phyloP scores from a whole-genome alignment of 2,113 vertebrate genomes.

The Rhodinocichla rosea region DNA sequence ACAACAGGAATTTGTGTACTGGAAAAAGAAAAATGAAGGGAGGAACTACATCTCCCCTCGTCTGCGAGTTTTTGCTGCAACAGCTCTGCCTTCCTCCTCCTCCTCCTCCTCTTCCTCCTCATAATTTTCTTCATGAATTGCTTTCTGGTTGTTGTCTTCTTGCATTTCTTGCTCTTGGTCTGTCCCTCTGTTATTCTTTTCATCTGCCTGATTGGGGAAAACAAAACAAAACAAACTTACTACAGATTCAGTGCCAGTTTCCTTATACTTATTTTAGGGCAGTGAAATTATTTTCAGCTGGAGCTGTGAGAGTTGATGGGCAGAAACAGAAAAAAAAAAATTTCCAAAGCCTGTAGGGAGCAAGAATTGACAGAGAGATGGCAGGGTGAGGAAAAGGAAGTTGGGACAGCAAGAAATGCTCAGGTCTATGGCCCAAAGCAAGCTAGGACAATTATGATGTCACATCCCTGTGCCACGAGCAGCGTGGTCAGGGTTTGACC shows the following conservation, averaged over 20 bases:
- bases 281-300: background rate
- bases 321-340: background rate
- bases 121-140: conserved; percentile 83
- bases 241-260: background rate
- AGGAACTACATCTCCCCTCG: conserved; percentile 87
- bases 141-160: conserved; percentile 61
- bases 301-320: background rate
- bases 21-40: background rate
- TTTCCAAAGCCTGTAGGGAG: background rate
- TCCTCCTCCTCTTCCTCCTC: conserved; percentile 89
- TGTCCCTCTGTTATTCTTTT: conserved; percentile 68
- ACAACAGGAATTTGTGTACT: background rate
- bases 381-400: background rate
- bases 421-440: background rate
- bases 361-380: background rate
- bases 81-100: conserved; percentile 74
- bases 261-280: background rate
- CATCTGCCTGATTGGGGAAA: conserved; percentile 54
- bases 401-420: background rate
- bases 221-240: background rate
- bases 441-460: background rate
- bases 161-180: conserved; percentile 68
- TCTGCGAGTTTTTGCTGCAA: conserved; percentile 75
- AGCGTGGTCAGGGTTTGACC: background rate
- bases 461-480: background rate